Percentiles rank a stretch among this genome's conserved stretches.
phyloP scores from a whole-genome alignment of 2,888 invertebrate genomes.

The Thymelicus acteon region DNA sequence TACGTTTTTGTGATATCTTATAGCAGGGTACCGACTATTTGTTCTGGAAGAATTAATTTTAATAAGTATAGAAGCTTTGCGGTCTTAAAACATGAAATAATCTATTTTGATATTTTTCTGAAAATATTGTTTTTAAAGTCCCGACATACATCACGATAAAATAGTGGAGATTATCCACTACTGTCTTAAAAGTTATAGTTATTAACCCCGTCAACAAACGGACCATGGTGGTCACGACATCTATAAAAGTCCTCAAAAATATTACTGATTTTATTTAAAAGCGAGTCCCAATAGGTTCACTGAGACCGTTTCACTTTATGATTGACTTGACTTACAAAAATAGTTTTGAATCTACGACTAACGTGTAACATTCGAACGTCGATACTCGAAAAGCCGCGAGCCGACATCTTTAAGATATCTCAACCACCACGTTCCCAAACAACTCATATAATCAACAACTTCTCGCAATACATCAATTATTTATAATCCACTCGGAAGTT shows the following conservation, averaged over 20 bases:
- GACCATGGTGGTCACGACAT: slow-evolving; percentile 12
- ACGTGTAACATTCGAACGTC: background rate
- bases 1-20: background rate
- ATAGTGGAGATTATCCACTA: background rate
- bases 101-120: slow-evolving; percentile 9
- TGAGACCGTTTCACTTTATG: slow-evolving; percentile 1
- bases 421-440: background rate
- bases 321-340: slow-evolving; percentile 21
- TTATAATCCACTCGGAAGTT: too few relatives aligned
- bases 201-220: background rate
- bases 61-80: background rate
- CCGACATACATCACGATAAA: background rate
- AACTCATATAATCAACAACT: too few relatives aligned
- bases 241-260: slow-evolving; percentile 21
- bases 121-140: background rate
- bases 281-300: background rate
- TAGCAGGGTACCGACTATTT: background rate
- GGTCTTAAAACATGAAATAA: background rate
- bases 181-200: background rate
- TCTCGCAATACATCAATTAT: too few relatives aligned
- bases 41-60: background rate
- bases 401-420: background rate
- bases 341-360: slow-evolving; percentile 14
- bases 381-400: background rate
- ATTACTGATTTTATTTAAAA: slow-evolving; percentile 6